Evolutionary conservation across 2,888 invertebrate genomes (phyloP), one percentile per base, ranked within the genome.

Genomic region (Amorpha juglandis): DNA sequence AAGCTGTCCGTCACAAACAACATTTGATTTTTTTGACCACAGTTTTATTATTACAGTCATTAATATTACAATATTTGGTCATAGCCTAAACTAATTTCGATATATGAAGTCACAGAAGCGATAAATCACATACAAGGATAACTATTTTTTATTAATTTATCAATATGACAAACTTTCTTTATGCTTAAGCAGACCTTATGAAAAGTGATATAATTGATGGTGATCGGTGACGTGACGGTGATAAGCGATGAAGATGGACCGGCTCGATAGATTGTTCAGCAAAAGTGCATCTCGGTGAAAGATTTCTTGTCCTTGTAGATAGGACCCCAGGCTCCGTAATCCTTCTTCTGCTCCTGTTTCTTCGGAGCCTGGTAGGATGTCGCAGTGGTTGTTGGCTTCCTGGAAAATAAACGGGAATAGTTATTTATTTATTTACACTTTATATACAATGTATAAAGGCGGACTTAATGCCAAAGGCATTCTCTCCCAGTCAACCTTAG

Each of bases 231-330:
- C 74, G 77, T 52, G 51, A 62, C 65, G 33, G 16, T 75, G 74
- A 70, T 67, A 73, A 70, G 74, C 71, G 78, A 73, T 82, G 79
- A 77, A 75, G 72, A 76, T 76, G 75, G 71, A 73, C 84, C 87
- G 84, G 85, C 83, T 73, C 64, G 75, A 65, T 74, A 74, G 67
- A 69, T 55, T 67, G 71, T 77, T 91, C 87, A 95, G 85, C 94
- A 95, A 82, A 93, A 88, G 87, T 97, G 97, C 95, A 97, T 95
- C 76, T 95, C 95, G 69, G 94, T 90, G 85, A 97, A 97, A 81
- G 95, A 94, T 76, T 96, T 94, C 86, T 95, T 96, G 92, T 96
- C 95, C 91, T 97, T 96, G 90, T 95, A 97, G 68, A 95, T 89
- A 47, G 96, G 91, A 68, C 97, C 97, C 96, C 96, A 97, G 64